Conservation (phyloP, 2,888 invertebrate species). For the Latrodectus elegans region DNA sequence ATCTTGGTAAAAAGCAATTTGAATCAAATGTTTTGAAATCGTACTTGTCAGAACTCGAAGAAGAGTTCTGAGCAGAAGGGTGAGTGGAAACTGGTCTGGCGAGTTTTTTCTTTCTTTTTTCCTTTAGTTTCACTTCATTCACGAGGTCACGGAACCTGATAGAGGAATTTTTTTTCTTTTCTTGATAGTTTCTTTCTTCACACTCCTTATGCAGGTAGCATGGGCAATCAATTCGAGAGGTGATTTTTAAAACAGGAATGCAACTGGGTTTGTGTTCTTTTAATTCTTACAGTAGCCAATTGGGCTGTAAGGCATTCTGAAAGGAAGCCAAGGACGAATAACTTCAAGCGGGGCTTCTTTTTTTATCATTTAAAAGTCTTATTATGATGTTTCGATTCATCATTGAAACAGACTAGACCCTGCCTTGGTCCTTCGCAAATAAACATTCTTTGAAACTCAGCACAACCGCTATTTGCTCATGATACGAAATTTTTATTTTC, state of each 20-base stretch:
- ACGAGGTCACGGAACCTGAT: constrained; percentile 64
- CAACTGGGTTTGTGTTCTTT: constrained; percentile 9
- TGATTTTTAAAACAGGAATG: constrained; percentile 3
- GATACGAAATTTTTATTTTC: no score
- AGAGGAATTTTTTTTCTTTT: constrained; percentile 16
- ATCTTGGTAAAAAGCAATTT: constrained; percentile 42
- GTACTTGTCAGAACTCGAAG: neutral
- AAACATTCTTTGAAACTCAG: no score
- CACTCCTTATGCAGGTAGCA: constrained; percentile 23
- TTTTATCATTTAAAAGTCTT: no score
- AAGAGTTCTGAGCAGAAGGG: constrained; percentile 4
- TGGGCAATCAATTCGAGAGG: neutral
- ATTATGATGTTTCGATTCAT: no score
- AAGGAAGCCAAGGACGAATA: constrained; percentile 1
- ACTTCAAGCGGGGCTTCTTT: neutral
- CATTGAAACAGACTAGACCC: no score
- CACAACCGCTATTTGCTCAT: no score
- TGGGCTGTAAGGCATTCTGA: neutral
- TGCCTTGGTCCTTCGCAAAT: no score
- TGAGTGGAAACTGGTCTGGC: constrained; percentile 47
- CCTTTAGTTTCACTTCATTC: constrained; percentile 44
- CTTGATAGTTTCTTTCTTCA: constrained; percentile 5
- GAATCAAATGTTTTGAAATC: constrained; percentile 4
- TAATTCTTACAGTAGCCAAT: neutral
- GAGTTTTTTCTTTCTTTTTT: constrained; percentile 35